phyloP scores from a whole-genome alignment of 2,888 invertebrate genomes.

The Serripes groenlandicus region DNA sequence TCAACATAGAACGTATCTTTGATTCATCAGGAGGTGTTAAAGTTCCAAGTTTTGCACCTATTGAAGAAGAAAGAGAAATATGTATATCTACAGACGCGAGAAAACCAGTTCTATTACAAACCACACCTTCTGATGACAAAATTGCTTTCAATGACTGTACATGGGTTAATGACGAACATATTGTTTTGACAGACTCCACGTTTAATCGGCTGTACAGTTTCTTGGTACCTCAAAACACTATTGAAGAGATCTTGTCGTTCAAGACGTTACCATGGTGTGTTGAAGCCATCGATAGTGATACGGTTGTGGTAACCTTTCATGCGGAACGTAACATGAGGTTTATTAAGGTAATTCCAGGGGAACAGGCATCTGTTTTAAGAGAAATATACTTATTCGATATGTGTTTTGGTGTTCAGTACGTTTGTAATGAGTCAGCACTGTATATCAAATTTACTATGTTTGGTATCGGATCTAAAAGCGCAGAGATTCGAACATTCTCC shows the following conservation, averaged over 20 bases:
- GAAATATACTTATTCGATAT: background rate
- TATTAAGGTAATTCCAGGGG: slow-evolving; percentile 12
- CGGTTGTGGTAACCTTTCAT: slow-evolving; percentile 12
- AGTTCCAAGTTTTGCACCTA: too few relatives aligned
- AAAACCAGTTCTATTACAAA: background rate
- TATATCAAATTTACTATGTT: background rate
- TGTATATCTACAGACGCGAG: background rate
- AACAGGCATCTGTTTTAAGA: background rate
- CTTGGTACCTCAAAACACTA: background rate
- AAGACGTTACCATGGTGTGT: slow-evolving; percentile 3
- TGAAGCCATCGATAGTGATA: slow-evolving; percentile 1
- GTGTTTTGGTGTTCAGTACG: slow-evolving; percentile 2
- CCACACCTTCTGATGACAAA: background rate
- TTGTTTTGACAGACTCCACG: background rate
- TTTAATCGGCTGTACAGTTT: background rate
- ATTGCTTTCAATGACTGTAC: background rate
- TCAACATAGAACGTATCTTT: background rate
- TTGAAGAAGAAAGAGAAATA: too few relatives aligned
- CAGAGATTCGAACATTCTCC: background rate
- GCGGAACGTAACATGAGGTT: background rate
- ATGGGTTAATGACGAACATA: slow-evolving; percentile 13
- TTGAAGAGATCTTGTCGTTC: background rate
- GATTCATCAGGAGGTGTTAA: background rate
- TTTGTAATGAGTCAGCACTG: background rate
- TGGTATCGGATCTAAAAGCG: background rate